These are phyloP conservation scores for Fukomys damarensis DNA, from an alignment of 2,113 vertebrate species.

Conservation along the genomic window DNA sequence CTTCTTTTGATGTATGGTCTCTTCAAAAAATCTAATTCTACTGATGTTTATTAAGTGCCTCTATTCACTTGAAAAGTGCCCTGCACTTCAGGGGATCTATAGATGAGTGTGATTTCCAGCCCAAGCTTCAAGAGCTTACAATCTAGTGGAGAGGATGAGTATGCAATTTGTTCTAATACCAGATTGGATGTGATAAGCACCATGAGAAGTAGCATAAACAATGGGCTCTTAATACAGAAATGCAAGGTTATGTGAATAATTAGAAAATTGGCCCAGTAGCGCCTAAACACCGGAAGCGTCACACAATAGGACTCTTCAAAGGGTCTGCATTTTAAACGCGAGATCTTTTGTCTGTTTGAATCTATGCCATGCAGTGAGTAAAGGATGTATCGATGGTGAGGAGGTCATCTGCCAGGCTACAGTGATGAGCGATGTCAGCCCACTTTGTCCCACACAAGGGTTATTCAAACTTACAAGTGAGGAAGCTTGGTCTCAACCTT, in stretches of 20 bases:
- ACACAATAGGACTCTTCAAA: neutral
- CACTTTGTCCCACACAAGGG: neutral
- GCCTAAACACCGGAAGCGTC: neutral
- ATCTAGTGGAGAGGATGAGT: conserved; percentile 70
- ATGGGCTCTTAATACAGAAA: conserved; percentile 65
- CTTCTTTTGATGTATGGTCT: conserved; percentile 77
- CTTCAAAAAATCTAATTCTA: conserved; percentile 78
- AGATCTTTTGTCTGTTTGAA: neutral
- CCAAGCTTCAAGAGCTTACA: conserved; percentile 58
- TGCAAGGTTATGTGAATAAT: conserved; percentile 59
- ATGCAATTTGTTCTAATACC: conserved; percentile 55
- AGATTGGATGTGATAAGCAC: conserved; percentile 64
- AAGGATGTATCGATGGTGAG: neutral
- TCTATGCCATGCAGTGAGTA: neutral
- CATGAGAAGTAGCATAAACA: conserved; percentile 55
- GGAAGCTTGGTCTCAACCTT: rapidly evolving
- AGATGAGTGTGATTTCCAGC: conserved; percentile 61
- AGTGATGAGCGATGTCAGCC: neutral
- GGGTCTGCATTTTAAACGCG: neutral
- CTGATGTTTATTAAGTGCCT: conserved; percentile 78
- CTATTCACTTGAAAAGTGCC: conserved; percentile 71
- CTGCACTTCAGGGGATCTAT: conserved; percentile 67
- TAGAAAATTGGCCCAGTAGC: conserved; percentile 38
- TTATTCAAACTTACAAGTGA: neutral
- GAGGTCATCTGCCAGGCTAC: neutral